Conservation (phyloP, 2,113 vertebrate species). For the Anhinga anhinga region DNA sequence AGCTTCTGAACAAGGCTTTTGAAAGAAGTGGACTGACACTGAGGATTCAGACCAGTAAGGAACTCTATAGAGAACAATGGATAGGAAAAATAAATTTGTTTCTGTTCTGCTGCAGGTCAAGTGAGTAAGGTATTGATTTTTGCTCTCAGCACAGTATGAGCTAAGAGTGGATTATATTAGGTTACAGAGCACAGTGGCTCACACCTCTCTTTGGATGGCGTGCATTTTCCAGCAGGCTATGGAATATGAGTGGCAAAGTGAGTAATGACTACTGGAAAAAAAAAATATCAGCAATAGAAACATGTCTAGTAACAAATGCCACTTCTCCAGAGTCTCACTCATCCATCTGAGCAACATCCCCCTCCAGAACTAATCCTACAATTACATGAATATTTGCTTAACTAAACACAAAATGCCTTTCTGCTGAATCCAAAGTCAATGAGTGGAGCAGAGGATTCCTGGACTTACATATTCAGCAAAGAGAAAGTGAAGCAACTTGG, state of each 20-base stretch:
- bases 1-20: not conserved
- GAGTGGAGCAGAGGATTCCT: not conserved
- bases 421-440: not conserved
- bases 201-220: not conserved
- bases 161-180: not conserved
- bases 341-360: not conserved
- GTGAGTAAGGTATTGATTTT: not conserved
- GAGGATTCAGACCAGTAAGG: not conserved
- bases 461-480: not conserved
- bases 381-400: slow-evolving; percentile 26
- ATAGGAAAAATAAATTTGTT: not conserved
- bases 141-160: not conserved
- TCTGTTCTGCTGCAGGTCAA: not conserved
- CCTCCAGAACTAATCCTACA: slow-evolving; percentile 32
- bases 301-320: not conserved
- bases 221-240: not conserved
- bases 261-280: not conserved
- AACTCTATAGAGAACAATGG: not conserved
- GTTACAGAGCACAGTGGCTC: not conserved
- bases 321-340: not conserved
- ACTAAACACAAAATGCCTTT: slow-evolving; percentile 1
- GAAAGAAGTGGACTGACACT: not conserved
- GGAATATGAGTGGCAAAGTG: not conserved
- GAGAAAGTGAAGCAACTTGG: not conserved
- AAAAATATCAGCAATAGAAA: not conserved